Evolutionary conservation across 2,888 invertebrate genomes (phyloP), one percentile per base, ranked within the genome.

Genomic region (Anodontia alba): DNA sequence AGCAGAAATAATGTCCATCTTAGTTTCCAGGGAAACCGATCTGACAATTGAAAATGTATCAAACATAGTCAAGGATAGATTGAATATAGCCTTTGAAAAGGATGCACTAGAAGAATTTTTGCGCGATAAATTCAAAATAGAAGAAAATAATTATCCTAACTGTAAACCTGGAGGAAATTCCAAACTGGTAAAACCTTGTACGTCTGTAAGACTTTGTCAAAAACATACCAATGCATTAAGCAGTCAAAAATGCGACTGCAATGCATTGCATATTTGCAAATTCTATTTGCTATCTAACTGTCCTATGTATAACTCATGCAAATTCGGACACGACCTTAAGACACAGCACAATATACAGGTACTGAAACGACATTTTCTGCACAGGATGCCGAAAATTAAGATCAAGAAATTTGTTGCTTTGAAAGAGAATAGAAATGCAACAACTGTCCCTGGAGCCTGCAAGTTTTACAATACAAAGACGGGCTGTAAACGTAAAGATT

Each of bases 311-410:
- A 77, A 81, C 62, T 38, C 31, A 20, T 84, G 84, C 49, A 84
- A 81, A 66, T 84, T 84, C 73, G 84, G 84, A 66, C 84, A 84
- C 66, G 80, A 81, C 62, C 80, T 84, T 0, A 84, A 80, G 67
- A 84, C 84, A 20, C 80, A 84, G 0, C 84, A 84, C 49, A 84
- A 84, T 33, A 62, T 84, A 8, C 72, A 67, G 36, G 80, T 81
- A 20, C n/a, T 81, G 3, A 84, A 73, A 57, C 57, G 75, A 15
- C 81, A 75, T 36, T 77, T 57, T 31, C 67, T 84, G 8, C 84
- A 84, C 33, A 70, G 84, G 69, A 68, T 84, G 42, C 81, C 81
- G 10, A 74, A 69, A 17, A 77, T 80, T 57, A 75, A 84, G 38
- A 69, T 84, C 8, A 69, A 80, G 29, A 67, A 57, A 23, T 81